Evolutionary conservation across 2,113 vertebrate genomes (phyloP).

Genomic region (Rhinoptilus africanus): DNA sequence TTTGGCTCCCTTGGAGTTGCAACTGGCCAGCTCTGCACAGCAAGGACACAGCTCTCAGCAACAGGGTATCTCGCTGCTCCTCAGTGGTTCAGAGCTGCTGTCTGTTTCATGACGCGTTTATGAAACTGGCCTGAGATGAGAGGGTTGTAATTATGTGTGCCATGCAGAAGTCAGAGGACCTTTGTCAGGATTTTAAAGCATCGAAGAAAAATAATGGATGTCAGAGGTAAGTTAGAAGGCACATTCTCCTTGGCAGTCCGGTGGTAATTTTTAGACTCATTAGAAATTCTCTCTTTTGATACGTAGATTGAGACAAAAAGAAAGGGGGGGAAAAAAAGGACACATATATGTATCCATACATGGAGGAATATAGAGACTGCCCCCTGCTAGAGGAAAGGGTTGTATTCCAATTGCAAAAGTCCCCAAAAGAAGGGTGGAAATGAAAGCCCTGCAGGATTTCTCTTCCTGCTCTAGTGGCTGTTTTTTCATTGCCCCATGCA

Average conservation of each 20-base stretch:
- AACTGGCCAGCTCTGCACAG: background rate
- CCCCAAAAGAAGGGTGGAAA: background rate
- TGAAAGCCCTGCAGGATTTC: background rate
- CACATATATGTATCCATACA: background rate
- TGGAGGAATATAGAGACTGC: background rate
- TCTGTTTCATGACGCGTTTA: accelerated
- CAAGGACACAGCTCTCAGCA: background rate
- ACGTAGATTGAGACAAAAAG: background rate
- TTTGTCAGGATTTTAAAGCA: background rate
- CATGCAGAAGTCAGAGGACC: background rate
- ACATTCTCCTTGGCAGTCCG: background rate
- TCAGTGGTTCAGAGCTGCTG: background rate
- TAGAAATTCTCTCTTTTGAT: background rate
- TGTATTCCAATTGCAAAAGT: background rate
- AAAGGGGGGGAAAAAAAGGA: background rate
- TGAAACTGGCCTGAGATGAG: background rate
- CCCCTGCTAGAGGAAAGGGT: background rate
- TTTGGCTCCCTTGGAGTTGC: background rate
- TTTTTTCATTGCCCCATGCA: background rate
- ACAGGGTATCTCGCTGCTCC: background rate
- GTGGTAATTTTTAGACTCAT: background rate
- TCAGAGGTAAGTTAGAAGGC: background rate
- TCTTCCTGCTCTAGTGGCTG: background rate
- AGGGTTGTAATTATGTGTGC: background rate
- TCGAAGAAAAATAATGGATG: background rate